These are phyloP conservation scores for Entomyzon cyanotis DNA, from an alignment of 2,113 vertebrate genomes.

Conservation along the genomic window DNA sequence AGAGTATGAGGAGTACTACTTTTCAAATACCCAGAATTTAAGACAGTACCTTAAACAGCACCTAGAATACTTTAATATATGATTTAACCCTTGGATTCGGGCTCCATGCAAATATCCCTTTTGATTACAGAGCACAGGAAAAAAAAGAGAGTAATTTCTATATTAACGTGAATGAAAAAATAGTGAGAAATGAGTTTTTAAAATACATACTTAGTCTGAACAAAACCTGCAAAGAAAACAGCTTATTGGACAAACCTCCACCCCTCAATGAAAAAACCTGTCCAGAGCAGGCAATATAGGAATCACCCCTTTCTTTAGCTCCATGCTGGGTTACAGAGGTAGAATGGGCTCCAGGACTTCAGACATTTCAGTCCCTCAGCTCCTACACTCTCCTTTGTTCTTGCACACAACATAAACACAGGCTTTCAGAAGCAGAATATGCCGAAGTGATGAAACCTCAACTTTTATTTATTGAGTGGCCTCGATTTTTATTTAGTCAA, in stretches of 20 bases:
- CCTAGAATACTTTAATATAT: not conserved
- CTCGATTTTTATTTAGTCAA: not conserved
- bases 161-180: not conserved
- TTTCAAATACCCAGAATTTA: not conserved
- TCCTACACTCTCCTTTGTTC: not conserved
- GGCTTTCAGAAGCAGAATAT: not conserved
- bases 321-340: not conserved
- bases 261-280: not conserved
- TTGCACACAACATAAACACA: not conserved
- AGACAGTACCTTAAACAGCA: not conserved
- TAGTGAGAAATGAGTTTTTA: not conserved
- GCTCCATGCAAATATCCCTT: not conserved
- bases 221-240: not conserved
- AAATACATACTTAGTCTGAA: not conserved
- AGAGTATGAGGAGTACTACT: not conserved
- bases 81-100: not conserved
- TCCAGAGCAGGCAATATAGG: not conserved
- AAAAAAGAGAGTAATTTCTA: not conserved
- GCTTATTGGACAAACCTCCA: not conserved
- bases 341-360: rapidly evolving
- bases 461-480: not conserved
- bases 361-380: not conserved
- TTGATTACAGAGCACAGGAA: not conserved
- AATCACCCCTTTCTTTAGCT: not conserved
- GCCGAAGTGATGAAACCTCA: not conserved